Evolutionary conservation across 2,888 invertebrate genomes (phyloP).

Genomic region (Diadegma fenestrale): DNA sequence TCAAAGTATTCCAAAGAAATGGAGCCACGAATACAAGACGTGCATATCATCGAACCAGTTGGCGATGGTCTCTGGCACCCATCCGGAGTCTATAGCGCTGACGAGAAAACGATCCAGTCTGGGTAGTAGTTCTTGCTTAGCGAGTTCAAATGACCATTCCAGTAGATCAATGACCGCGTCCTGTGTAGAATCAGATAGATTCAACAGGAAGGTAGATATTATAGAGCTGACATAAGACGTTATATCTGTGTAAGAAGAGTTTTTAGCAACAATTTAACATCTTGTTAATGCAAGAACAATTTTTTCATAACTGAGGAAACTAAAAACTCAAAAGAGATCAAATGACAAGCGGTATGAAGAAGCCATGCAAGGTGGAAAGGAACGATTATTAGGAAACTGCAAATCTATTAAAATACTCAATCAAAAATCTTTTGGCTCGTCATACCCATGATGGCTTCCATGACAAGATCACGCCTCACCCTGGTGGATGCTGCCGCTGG

Average conservation of each 20-base stretch:
- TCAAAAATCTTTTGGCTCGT: constrained; percentile 7
- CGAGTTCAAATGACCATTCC: constrained; percentile 41
- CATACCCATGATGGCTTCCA: constrained; percentile 58
- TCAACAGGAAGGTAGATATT: constrained; percentile 54
- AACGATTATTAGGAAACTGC: constrained; percentile 20
- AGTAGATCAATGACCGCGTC: background rate
- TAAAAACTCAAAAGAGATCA: constrained; percentile 23
- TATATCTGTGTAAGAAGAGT: constrained; percentile 30
- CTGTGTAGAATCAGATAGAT: constrained; percentile 57
- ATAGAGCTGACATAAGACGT: constrained; percentile 29
- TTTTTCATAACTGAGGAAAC: constrained; percentile 6
- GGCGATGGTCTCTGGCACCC: constrained; percentile 58
- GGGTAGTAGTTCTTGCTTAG: constrained; percentile 67
- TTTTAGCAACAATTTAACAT: constrained; percentile 15
- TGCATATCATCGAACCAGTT: constrained; percentile 55
- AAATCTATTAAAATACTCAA: constrained; percentile 22
- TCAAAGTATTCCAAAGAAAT: constrained; percentile 54
- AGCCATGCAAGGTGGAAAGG: background rate
- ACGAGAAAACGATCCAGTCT: constrained; percentile 61
- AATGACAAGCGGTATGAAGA: background rate
- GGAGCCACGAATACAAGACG: constrained; percentile 64
- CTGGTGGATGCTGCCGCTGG: background rate
- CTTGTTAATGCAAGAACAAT: background rate
- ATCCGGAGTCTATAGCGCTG: constrained; percentile 32
- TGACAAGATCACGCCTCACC: constrained; percentile 18